Evolutionary conservation across 2,888 invertebrate species (phyloP), one percentile per base, ranked within the genome.

Genomic region (Lobophora halterata): DNA sequence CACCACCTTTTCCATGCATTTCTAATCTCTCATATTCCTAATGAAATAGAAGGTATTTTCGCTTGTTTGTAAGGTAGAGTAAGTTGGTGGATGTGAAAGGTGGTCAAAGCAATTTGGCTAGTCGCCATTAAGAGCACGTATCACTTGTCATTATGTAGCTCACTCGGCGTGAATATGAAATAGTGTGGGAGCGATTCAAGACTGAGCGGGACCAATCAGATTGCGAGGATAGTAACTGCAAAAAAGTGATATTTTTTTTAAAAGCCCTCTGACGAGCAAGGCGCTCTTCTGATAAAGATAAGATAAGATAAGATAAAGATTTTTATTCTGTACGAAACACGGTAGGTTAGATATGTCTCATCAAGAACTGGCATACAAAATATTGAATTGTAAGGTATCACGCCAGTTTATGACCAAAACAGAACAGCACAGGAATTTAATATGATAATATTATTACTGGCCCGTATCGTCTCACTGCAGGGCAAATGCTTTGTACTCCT

Each of bases 101-200:
- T 70, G 71, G 69, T 65, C 61, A 61, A 55, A 70, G 73, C 68
- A 74, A 77, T 78, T 78, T 72, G 68, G 73, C 58, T 57, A 63
- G 58, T 61, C 61, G 63, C 71, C 71, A 79, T 75, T 78, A n/a
- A 78, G 70, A 67, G 53, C 55, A 53, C 54, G 52, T 58, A 58
- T 53, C 54, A 53, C 53, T 52, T 53, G 58, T 56, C 76, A 78
- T 79, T 79, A 79, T 66, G 61, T 62, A 61, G 71, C 51, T 61
- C 71, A 72, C 64, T 49, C 61, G 70, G 69, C 78, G 78, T 79
- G 77, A 73, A 77, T 76, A 67, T 66, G 62, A 68, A 68, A 64
- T 68, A 56, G 55, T 52, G 55, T 42, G 43, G 46, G 48, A 37
- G 21, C 25, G 12, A 3, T 28, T 12, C 20, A 25, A 43, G 43